Evolutionary conservation across 2,113 vertebrate species (phyloP).

Genomic region (Chloropsis hardwickii): DNA sequence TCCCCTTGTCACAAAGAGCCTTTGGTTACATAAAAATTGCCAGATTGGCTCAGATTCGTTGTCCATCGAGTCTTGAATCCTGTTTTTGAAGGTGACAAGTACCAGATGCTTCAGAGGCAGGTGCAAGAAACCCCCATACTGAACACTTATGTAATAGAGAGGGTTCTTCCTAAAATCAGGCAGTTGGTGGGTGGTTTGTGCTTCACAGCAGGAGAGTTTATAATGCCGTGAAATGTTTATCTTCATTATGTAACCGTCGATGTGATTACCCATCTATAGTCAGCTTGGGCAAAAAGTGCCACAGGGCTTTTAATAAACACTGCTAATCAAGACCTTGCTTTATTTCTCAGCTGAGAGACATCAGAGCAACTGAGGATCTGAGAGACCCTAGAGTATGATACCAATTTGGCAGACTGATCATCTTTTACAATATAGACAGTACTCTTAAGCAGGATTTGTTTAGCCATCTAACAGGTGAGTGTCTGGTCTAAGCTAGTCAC

Average conservation of each 20-base stretch:
- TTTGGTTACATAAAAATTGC: constrained; percentile 46
- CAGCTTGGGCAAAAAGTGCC: constrained; percentile 22
- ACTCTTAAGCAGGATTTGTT: background rate
- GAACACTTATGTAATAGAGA: constrained; percentile 68
- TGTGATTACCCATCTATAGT: constrained; percentile 51
- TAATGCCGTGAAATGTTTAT: constrained; percentile 59
- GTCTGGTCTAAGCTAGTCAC: background rate
- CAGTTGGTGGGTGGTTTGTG: constrained; percentile 63
- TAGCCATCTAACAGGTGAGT: background rate
- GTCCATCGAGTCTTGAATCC: constrained; percentile 42
- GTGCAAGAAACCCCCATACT: constrained; percentile 67
- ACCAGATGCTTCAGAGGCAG: constrained; percentile 71
- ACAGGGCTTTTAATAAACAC: constrained; percentile 48
- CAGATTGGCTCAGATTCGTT: constrained; percentile 37
- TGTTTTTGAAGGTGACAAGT: constrained; percentile 65
- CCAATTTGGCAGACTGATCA: background rate
- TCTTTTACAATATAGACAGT: background rate
- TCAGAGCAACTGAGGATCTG: background rate
- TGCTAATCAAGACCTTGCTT: constrained; percentile 20
- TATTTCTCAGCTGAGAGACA: constrained; percentile 26
- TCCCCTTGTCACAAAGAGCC: background rate
- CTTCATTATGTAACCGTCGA: constrained; percentile 16
- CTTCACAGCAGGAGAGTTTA: constrained; percentile 64
- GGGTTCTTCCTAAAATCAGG: constrained; percentile 66
- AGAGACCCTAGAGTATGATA: background rate